Evolutionary conservation across 2,113 vertebrate genomes (phyloP).

Genomic region (Meleagris gallopavo): DNA sequence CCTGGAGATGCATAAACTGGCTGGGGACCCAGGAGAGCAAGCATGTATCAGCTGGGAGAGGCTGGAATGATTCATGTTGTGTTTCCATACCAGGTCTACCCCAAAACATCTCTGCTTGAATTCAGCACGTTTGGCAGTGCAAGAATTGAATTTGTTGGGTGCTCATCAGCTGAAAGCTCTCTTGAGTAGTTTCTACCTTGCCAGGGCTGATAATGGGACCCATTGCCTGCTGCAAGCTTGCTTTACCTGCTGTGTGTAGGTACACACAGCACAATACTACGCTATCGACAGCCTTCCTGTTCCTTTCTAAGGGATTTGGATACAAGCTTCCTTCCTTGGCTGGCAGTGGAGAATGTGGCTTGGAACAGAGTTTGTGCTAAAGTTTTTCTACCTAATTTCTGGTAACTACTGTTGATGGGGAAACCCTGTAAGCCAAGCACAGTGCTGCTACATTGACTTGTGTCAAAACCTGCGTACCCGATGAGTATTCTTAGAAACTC

Average conservation of each 20-base stretch:
- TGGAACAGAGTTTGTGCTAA: background rate
- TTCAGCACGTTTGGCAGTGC: background rate
- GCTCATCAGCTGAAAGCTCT: background rate
- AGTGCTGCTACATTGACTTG: background rate
- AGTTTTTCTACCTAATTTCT: background rate
- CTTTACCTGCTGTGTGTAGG: background rate
- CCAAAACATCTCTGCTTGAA: background rate
- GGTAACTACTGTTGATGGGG: background rate
- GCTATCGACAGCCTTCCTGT: background rate
- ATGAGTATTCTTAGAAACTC: background rate
- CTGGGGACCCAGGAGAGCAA: background rate
- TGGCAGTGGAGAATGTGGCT: background rate
- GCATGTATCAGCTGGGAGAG: background rate
- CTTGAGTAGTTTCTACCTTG: background rate
- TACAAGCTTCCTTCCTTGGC: rapidly evolving
- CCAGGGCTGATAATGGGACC: background rate
- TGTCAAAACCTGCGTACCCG: background rate
- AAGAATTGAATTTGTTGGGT: background rate
- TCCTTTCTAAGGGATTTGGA: background rate
- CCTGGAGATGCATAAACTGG: background rate
- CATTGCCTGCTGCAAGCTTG: background rate
- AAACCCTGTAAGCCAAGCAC: background rate
- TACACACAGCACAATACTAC: too few species aligned
- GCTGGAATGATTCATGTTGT: background rate
- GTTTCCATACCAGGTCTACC: background rate